Percentiles rank a stretch among this genome's conserved stretches.
Conservation (phyloP, 2,888 invertebrate species). For the Priapulus caudatus region DNA sequence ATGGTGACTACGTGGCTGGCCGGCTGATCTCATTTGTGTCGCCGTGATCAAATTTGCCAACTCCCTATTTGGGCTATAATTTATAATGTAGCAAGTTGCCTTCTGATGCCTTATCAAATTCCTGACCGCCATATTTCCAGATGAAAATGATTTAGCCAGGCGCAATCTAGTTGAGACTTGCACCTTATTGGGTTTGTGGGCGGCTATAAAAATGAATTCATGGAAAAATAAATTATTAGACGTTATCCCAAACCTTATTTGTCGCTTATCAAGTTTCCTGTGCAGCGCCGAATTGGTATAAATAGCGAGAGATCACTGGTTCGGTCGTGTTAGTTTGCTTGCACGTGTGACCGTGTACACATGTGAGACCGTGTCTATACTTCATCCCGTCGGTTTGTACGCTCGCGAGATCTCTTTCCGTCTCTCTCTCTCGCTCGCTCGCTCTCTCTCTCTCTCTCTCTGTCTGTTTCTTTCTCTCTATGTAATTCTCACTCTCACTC, state of each 20-base stretch:
- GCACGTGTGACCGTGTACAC: too few species aligned
- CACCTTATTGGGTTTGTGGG: neutral
- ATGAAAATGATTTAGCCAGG: constrained; percentile 1
- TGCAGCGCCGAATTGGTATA: too few species aligned
- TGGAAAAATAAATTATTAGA: constrained; percentile 3
- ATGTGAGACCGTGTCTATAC: too few species aligned
- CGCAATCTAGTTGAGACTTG: neutral
- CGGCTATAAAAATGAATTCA: constrained; percentile 3
- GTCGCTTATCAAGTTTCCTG: neutral
- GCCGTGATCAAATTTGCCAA: neutral
- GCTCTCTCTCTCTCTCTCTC: too few species aligned
- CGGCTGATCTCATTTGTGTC: neutral
- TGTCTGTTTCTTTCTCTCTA: too few species aligned
- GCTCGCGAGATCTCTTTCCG: too few species aligned
- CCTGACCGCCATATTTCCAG: neutral
- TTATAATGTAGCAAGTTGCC: constrained; percentile 1
- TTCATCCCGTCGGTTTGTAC: too few species aligned
- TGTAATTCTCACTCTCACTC: too few species aligned
- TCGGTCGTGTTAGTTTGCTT: too few species aligned
- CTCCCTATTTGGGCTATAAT: constrained; percentile 1
- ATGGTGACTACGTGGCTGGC: too few species aligned
- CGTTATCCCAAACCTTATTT: neutral
- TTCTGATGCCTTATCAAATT: constrained; percentile 3
- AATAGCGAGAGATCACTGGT: too few species aligned
- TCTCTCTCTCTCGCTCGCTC: too few species aligned